Percentiles rank a stretch among this genome's conserved stretches.
Evolutionary conservation across 2,888 invertebrate genomes (phyloP).

Genomic region (Leptopilina drosophilae): DNA sequence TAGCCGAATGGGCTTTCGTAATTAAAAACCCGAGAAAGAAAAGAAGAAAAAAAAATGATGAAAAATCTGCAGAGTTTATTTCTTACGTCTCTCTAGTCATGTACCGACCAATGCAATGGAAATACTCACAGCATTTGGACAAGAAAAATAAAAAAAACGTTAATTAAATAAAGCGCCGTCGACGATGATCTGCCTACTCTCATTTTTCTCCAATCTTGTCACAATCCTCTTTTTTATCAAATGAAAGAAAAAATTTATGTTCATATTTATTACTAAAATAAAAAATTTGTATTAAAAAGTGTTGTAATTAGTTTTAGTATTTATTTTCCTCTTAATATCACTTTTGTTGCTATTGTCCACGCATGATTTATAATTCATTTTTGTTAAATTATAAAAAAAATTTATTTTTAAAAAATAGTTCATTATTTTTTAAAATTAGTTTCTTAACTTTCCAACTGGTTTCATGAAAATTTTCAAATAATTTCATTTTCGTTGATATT

Average conservation of each 20-base stretch:
- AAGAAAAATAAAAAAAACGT: slow-evolving; percentile 27
- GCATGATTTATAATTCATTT: too few species aligned
- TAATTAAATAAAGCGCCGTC: slow-evolving; percentile 38
- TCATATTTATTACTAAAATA: slow-evolving; percentile 34
- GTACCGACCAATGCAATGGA: slow-evolving; percentile 38
- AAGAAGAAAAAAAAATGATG: not conserved
- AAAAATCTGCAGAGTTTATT: slow-evolving; percentile 28
- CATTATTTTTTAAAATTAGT: too few species aligned
- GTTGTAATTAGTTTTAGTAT: slow-evolving; percentile 4
- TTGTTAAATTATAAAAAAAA: too few species aligned
- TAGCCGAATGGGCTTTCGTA: slow-evolving; percentile 38
- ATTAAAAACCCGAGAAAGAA: not conserved
- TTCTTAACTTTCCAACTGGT: too few species aligned
- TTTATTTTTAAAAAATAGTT: too few species aligned
- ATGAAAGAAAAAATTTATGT: slow-evolving; percentile 20
- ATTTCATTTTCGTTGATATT: too few species aligned
- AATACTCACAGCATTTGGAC: slow-evolving; percentile 40
- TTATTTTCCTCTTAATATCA: slow-evolving; percentile 15
- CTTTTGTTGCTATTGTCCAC: not conserved
- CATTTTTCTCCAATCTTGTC: slow-evolving; percentile 38
- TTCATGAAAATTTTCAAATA: too few species aligned
- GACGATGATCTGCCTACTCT: slow-evolving; percentile 34
- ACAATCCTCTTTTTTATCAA: slow-evolving; percentile 25
- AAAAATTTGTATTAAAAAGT: slow-evolving; percentile 20
- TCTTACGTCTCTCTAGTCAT: slow-evolving; percentile 38